phyloP scores from a whole-genome alignment of 2,888 invertebrate genomes.

The Sepiola atlantica region DNA sequence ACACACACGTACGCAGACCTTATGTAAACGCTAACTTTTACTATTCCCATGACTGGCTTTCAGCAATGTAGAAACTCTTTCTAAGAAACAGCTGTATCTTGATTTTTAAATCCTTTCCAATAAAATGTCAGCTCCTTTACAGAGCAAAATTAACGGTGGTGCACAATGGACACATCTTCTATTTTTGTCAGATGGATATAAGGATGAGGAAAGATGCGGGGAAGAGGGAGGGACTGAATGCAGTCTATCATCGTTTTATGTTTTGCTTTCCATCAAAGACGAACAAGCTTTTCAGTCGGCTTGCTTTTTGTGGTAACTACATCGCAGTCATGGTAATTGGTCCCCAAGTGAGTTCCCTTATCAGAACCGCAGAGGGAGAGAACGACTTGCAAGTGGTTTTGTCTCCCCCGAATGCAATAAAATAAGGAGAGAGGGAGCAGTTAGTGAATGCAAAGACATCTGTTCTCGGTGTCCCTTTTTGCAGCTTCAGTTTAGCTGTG shows the following conservation, averaged over 20 bases:
- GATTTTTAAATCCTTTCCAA: background rate
- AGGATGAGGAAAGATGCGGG: background rate
- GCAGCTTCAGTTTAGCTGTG: background rate
- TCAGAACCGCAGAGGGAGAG: background rate
- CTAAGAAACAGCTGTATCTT: background rate
- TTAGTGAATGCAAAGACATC: slow-evolving; percentile 32
- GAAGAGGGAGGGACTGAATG: background rate
- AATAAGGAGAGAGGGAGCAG: background rate
- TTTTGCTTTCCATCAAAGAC: background rate
- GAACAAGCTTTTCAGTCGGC: background rate
- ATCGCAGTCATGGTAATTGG: slow-evolving; percentile 9
- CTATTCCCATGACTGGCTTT: slow-evolving; percentile 7
- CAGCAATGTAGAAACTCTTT: background rate
- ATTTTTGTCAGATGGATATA: background rate
- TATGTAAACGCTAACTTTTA: background rate
- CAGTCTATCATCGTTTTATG: background rate
- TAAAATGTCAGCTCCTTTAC: background rate
- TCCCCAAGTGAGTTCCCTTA: slow-evolving; percentile 11
- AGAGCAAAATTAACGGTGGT: background rate
- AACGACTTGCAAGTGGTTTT: background rate
- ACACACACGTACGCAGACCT: background rate
- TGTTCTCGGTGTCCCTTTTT: background rate
- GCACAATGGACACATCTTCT: background rate
- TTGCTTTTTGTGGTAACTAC: background rate
- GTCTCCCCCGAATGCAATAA: background rate